Base-by-base conservation (phyloP, 2,113 vertebrate species). In the Zootoca vivipara region DNA sequence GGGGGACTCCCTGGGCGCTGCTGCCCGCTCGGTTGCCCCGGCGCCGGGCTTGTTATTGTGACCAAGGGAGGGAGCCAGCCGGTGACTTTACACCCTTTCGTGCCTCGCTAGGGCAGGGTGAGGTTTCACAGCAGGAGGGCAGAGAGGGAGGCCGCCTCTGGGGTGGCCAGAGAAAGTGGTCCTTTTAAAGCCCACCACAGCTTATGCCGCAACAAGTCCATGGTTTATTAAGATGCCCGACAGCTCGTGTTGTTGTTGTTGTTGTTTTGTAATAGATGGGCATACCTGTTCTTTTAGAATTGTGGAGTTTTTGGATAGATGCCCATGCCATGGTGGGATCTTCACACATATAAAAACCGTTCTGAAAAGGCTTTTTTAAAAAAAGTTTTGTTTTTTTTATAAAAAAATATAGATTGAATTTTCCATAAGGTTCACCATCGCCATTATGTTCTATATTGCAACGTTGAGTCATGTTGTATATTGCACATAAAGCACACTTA, bases 11-110 rank as follows among this genome's bases (percentile, higher is more conserved):
- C 52, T 40, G n/a, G 16, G 10, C 2, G 56, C 16, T 15, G 46
- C 78, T 38, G 65, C 18, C 18, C 18, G 74, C 62, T 13, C 5
- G 35, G 89, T 86, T 90, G 89, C 85, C 89, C 85, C 46, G 52
- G 33, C 30, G 46, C 46, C 79, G 10, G 12, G 4, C 46, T 73
- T 58, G 26, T 30, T 52, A 90, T 90, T 90, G 22, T 90, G 89
- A 90, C 84, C 79, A 16, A 38, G 67, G 38, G 52, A 52, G 82
- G 9, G 74, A 62, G 18, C 69, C 83, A 35, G 38, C 46, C 46
- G 2, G 46, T 52, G 46, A 52, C 46, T 38, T 74, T 38, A 58
- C 87, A 83, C 78, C 75, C 40, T 52, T 40, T 52, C 35, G 16
- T 28, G 56, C 80, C 52, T 42, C 12, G 12, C 3, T 6, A 28